Base-by-base conservation (phyloP, 2,888 invertebrate genomes). In the Stenolophus ochropezus region DNA sequence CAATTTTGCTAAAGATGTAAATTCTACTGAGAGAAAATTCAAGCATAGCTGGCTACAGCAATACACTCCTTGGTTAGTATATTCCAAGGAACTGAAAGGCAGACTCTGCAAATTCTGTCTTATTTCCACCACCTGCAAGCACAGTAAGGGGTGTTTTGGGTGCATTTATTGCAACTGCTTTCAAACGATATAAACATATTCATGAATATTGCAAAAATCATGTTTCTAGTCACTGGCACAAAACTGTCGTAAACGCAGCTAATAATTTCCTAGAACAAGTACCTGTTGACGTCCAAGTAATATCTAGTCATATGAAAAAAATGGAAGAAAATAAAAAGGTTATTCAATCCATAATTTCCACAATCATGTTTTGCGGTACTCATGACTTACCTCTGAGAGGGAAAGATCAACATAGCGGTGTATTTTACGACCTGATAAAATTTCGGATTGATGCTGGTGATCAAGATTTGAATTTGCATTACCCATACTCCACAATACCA, bases 311-410 rank as follows among this genome's bases (percentile, higher is more conserved):
- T 82, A 83, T 82, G 81, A 85, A 83, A 65, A 81, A 73, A 69
- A 83, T 84, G 73, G 83, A 84, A 79, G 82, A 83, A 83, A 84
- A 84, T 77, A 74, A 82, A 81, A 82, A 82, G 27, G 81, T 82
- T 61, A 33, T 83, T 51, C 53, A 25, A 18, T 76, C 83, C 47
- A 83, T 84, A 61, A 78, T 84, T 42, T 82, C 82, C 53, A 83
- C 82, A 21, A 83, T 85, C 8, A 76, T 84, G 25, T 86, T 85
- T 84, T 85, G 84, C 78, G 85, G 84, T 4, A 83, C 83, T 20
- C 85, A 85, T 78, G 85, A 85, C 78, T 81, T 85, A 49, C 83
- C 84, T 8, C 80, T 85, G 20, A 83, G 84, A 84, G 84, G 84
- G 71, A 84, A 84, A 82, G 42, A 83, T 49, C 25, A 51, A 14